A percentile compares a stretch with the other conserved stretches of the same genome.
Evolutionary conservation across 2,113 vertebrate species (phyloP).

Genomic region (Anthoscopus minutus): DNA sequence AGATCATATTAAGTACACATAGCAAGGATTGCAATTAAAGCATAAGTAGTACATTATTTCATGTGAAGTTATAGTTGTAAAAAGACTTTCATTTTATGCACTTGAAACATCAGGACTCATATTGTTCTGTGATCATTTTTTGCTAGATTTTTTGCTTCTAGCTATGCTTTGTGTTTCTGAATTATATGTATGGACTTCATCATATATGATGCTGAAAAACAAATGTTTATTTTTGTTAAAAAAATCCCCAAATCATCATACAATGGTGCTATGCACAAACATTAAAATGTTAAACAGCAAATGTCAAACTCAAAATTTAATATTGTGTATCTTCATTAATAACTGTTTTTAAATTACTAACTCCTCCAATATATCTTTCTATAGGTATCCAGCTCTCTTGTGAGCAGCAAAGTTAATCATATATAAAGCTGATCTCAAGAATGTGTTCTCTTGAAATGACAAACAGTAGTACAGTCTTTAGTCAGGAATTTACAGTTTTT

Average conservation of each 20-base stretch:
- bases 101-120: neutral
- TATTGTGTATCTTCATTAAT: neutral
- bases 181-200: neutral
- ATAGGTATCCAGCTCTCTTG: neutral
- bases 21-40: neutral
- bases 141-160: neutral
- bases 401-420: neutral
- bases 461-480: neutral
- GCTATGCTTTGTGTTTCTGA: neutral
- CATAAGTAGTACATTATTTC: neutral
- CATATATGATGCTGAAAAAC: neutral
- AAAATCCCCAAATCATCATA: accelerated
- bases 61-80: neutral
- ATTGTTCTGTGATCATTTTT: neutral
- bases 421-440: neutral
- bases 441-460: neutral
- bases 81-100: neutral
- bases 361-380: neutral
- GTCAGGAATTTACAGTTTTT: neutral
- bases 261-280: neutral
- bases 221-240: neutral
- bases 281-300: neutral
- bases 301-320: neutral
- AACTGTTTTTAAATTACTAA: neutral
- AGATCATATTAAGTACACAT: neutral